Evolutionary conservation across 2,113 vertebrate species (phyloP).

Genomic region (Melanocharis versteri): DNA sequence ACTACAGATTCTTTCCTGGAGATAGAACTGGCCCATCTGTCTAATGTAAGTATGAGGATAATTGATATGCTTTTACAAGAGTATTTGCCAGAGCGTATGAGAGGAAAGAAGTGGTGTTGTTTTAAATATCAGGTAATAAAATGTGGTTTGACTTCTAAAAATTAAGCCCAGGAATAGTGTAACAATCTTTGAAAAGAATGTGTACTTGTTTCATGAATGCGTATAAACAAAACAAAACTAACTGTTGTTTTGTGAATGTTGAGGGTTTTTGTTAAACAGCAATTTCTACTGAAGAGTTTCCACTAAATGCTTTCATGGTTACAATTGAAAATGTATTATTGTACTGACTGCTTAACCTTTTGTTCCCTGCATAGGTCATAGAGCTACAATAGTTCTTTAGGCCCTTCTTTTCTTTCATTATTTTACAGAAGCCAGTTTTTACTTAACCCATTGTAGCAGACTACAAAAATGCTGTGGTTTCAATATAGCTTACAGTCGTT

Average conservation of each 20-base stretch:
- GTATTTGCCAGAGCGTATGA: neutral
- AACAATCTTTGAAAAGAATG: neutral
- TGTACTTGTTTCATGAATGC: neutral
- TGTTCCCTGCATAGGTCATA: neutral
- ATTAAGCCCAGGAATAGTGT: neutral
- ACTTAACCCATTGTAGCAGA: neutral
- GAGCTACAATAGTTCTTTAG: neutral
- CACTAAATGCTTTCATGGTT: neutral
- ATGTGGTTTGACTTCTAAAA: neutral
- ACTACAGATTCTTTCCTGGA: slow-evolving; percentile 88
- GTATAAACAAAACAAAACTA: neutral
- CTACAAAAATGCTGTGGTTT: neutral
- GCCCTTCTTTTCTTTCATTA: neutral
- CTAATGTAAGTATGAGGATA: slow-evolving; percentile 85
- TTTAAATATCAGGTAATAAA: neutral
- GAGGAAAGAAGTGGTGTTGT: neutral
- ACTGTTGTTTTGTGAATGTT: neutral
- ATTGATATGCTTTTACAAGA: neutral
- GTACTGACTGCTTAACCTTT: neutral
- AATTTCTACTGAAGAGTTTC: neutral
- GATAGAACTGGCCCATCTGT: slow-evolving; percentile 94
- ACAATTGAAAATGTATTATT: neutral
- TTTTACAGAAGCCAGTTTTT: neutral
- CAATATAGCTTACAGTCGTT: neutral
- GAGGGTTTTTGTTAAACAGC: neutral